Evolutionary conservation across 2,797 vertebrate genomes (phyloP).

Genomic region (Gymnothorax javanicus): DNA sequence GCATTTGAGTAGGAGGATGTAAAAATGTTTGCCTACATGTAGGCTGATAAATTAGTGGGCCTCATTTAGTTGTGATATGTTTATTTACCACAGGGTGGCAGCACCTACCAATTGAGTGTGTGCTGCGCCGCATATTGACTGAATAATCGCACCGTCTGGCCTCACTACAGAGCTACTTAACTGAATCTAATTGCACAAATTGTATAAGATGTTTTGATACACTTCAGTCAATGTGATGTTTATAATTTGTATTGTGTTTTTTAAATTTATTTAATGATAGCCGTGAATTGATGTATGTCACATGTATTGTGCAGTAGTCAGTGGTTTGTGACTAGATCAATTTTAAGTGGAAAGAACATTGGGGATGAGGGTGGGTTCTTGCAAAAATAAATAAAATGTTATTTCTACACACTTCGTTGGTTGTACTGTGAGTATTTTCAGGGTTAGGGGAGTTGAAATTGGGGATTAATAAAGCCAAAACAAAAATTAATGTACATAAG

Average conservation of each 20-base stretch:
- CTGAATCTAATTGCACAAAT: conserved; percentile 48
- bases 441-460: background rate
- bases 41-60: conserved; percentile 18
- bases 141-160: conserved; percentile 23
- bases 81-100: conserved; percentile 49
- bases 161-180: conserved; percentile 35
- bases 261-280: conserved; percentile 48
- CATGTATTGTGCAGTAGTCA: conserved; percentile 65
- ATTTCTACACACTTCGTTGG: conserved; percentile 49
- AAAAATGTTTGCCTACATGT: conserved; percentile 28
- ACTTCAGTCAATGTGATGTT: conserved; percentile 30
- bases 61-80: conserved; percentile 44
- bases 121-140: conserved; percentile 24
- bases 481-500: background rate
- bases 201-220: conserved; percentile 30
- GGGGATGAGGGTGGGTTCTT: conserved; percentile 55
- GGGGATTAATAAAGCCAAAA: background rate
- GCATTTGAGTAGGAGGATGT: conserved; percentile 16
- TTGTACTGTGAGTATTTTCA: conserved; percentile 26
- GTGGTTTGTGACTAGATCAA: conserved; percentile 60
- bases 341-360: conserved; percentile 62
- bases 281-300: conserved; percentile 48
- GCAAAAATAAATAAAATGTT: conserved; percentile 63
- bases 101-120: conserved; percentile 38
- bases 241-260: conserved; percentile 53